Conservation (phyloP, 92 coral and sea anemone species). For the Porites rus region DNA sequence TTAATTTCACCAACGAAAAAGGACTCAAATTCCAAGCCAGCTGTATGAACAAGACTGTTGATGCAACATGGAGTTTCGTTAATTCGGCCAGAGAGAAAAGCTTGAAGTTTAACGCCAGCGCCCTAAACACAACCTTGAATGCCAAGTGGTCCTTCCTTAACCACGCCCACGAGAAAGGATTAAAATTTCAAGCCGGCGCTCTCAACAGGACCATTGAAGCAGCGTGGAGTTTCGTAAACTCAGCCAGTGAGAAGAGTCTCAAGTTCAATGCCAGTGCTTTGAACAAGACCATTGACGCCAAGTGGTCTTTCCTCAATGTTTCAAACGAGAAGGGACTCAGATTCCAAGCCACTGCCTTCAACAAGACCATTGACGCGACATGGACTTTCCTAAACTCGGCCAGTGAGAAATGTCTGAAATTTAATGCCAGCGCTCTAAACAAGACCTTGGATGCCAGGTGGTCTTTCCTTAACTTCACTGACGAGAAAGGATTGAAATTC, state of each 20-base stretch:
- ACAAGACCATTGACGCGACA: constrained; percentile 51
- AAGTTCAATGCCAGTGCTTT: constrained; percentile 76
- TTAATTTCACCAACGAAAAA: constrained; percentile 46
- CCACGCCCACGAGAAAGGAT: constrained; percentile 62
- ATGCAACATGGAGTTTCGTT: constrained; percentile 61
- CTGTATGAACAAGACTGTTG: constrained; percentile 68
- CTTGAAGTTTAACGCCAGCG: constrained; percentile 69
- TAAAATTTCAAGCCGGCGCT: constrained; percentile 70
- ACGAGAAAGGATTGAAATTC: constrained; percentile 53
- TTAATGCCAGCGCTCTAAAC: constrained; percentile 42
- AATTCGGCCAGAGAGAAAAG: constrained; percentile 52
- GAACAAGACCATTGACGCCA: constrained; percentile 70
- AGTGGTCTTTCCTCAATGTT: constrained; percentile 57
- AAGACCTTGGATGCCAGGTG: constrained; percentile 55
- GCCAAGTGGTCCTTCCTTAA: constrained; percentile 73
- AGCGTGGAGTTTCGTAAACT: constrained; percentile 56
- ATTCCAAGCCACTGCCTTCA: constrained; percentile 66
- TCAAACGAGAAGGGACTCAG: constrained; percentile 66
- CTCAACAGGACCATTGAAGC: constrained; percentile 75
- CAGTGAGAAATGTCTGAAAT: constrained; percentile 47
- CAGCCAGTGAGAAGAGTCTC: constrained; percentile 65
- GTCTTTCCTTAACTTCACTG: constrained; percentile 32
- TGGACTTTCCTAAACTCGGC: constrained; percentile 41
- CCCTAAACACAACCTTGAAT: constrained; percentile 60
- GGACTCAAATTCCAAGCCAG: constrained; percentile 81